These are phyloP conservation scores for Mnemiopsis leidyi DNA, from an alignment of 37 sponge, comb jelly and placozoan species.

Conservation along the genomic window DNA sequence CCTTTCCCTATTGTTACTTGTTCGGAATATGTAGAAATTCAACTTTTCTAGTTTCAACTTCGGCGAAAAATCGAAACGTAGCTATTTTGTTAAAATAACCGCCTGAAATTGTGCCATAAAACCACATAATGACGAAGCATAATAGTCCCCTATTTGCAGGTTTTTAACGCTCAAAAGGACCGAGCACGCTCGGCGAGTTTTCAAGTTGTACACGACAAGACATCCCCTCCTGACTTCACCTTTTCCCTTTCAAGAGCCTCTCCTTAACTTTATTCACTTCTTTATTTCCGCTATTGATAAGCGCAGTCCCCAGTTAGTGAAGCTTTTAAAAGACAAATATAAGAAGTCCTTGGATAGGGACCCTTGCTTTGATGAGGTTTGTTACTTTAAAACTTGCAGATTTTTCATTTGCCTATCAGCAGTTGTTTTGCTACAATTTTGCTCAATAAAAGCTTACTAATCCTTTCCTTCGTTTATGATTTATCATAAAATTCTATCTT, in stretches of 20 bases:
- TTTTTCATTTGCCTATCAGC: too few relatives aligned
- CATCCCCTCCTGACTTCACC: neutral
- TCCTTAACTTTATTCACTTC: slow-evolving; percentile 36
- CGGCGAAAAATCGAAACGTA: too few relatives aligned
- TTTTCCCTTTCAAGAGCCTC: slow-evolving; percentile 37
- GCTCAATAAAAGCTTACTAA: too few relatives aligned
- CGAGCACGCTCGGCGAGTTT: slow-evolving; percentile 2
- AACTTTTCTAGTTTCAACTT: too few relatives aligned
- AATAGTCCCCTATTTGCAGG: neutral
- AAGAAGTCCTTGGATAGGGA: slow-evolving; percentile 46
- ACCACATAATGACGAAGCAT: neutral
- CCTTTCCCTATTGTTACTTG: too few relatives aligned
- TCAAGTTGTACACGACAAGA: neutral
- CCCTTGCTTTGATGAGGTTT: slow-evolving; percentile 39
- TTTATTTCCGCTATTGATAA: slow-evolving; percentile 40
- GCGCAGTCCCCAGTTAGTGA: slow-evolving; percentile 40
- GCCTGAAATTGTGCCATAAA: too few relatives aligned
- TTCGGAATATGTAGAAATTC: too few relatives aligned
- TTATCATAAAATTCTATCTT: neutral
- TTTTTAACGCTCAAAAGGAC: slow-evolving; percentile 38
- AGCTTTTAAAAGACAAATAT: slow-evolving; percentile 21
- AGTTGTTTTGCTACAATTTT: too few relatives aligned
- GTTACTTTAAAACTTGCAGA: too few relatives aligned
- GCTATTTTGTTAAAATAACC: too few relatives aligned
- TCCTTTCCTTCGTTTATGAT: too few relatives aligned